Conservation (phyloP, 2,888 invertebrate species). For the Aporophyla nigra region DNA sequence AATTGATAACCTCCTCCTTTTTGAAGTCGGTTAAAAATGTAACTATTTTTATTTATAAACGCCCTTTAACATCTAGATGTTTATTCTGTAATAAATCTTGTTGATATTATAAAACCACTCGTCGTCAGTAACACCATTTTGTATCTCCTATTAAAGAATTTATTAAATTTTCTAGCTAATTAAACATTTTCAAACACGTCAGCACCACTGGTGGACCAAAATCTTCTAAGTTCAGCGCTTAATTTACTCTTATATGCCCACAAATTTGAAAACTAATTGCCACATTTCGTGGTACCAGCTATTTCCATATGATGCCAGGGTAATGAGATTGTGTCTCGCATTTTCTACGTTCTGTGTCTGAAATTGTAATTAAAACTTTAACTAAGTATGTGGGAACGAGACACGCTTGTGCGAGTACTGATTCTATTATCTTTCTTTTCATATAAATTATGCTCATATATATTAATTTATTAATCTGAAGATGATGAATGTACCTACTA, state of each 20-base stretch:
- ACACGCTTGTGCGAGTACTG: constrained; percentile 3
- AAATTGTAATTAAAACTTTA: constrained; percentile 59
- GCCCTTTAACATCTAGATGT: background rate
- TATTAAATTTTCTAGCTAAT: constrained; percentile 17
- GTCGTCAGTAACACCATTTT: background rate
- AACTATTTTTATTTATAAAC: background rate
- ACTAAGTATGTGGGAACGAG: constrained; percentile 4
- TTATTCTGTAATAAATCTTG: background rate
- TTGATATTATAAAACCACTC: background rate
- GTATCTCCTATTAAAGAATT: background rate
- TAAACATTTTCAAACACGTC: constrained; percentile 22
- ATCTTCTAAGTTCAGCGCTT: constrained; percentile 38
- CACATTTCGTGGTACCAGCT: constrained; percentile 51
- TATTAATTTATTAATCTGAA: background rate
- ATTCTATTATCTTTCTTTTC: constrained; percentile 34
- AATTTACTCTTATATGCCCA: constrained; percentile 63
- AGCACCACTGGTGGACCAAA: constrained; percentile 32
- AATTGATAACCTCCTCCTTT: too few relatives aligned
- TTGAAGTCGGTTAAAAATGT: too few relatives aligned
- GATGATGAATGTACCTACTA: background rate
- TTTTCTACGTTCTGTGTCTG: constrained; percentile 48
- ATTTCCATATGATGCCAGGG: constrained; percentile 38
- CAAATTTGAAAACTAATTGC: constrained; percentile 68
- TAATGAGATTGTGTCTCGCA: constrained; percentile 59
- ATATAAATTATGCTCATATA: background rate